phyloP scores from a whole-genome alignment of 2,888 invertebrate genomes.

The Netelia inedita region DNA sequence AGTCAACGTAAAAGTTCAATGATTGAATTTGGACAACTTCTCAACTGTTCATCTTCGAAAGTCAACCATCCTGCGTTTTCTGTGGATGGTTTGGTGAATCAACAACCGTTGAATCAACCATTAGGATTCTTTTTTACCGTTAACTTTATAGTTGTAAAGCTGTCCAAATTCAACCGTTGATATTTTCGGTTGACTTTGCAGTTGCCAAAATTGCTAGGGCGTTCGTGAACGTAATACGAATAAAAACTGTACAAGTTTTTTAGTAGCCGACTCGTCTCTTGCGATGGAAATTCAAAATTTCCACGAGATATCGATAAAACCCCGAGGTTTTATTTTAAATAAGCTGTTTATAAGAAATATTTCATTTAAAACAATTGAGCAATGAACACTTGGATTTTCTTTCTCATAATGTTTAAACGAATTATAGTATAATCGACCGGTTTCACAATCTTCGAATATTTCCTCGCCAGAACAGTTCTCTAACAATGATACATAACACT shows the following conservation, averaged over 20 bases:
- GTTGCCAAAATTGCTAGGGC: too few relatives aligned
- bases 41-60: too few relatives aligned
- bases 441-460: background rate
- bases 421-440: background rate
- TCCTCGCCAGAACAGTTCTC: background rate
- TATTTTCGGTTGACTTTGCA: too few relatives aligned
- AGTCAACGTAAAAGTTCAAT: too few relatives aligned
- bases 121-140: too few relatives aligned
- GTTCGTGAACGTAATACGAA: conserved; percentile 26
- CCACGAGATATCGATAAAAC: background rate
- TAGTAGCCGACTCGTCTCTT: background rate
- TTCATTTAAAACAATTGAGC: conserved; percentile 10
- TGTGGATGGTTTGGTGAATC: too few relatives aligned
- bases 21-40: too few relatives aligned
- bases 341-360: background rate
- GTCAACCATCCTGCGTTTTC: too few relatives aligned
- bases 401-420: conserved; percentile 1
- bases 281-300: background rate
- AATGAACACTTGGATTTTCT: background rate
- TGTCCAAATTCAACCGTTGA: too few relatives aligned
- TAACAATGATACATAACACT: conserved; percentile 9
- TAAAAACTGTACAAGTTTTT: conserved; percentile 42
- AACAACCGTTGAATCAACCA: too few relatives aligned
- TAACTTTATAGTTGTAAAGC: too few relatives aligned
- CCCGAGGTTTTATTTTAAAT: background rate